Conservation (phyloP, 2,113 vertebrate genomes). For the Megalops atlanticus region DNA sequence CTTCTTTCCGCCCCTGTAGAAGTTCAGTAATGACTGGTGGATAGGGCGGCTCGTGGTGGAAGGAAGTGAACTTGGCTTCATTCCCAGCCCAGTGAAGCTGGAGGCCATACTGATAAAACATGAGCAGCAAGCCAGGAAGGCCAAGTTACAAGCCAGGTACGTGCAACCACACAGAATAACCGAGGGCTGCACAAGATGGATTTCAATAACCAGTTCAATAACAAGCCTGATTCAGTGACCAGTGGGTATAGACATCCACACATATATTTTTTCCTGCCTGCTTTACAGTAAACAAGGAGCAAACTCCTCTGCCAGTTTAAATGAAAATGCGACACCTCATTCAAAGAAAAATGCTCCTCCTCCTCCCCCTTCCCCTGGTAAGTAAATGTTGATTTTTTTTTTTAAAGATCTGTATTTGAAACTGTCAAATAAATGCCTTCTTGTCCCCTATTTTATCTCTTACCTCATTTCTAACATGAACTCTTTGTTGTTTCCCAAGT, state of each 20-base stretch:
- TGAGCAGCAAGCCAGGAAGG: slow-evolving; percentile 96
- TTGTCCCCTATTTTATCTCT: too few relatives aligned
- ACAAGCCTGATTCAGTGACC: too few relatives aligned
- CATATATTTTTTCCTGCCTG: not conserved
- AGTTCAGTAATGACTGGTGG: slow-evolving; percentile 99
- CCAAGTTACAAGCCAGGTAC: slow-evolving; percentile 97
- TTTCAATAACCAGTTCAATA: too few relatives aligned
- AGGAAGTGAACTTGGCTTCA: slow-evolving; percentile 96
- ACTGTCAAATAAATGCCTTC: not conserved
- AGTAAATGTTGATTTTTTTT: not conserved
- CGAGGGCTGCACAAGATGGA: too few relatives aligned
- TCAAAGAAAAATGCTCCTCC: slow-evolving; percentile 63
- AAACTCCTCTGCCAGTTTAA: slow-evolving; percentile 82
- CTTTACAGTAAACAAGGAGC: slow-evolving; percentile 79
- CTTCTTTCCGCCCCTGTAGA: slow-evolving; percentile 66
- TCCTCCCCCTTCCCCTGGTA: not conserved
- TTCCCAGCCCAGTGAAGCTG: slow-evolving; percentile 97
- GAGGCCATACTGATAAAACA: slow-evolving; percentile 95
- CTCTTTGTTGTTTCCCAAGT: too few relatives aligned
- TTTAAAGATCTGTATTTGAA: not conserved
- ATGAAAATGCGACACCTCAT: slow-evolving; percentile 80
- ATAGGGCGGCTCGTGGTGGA: slow-evolving; percentile 96
- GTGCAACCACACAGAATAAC: slow-evolving; percentile 18
- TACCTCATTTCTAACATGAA: too few relatives aligned
- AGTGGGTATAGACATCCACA: too few relatives aligned